Evolutionary conservation across 2,797 vertebrate species (phyloP).

Genomic region (Acanthopagrus latus): DNA sequence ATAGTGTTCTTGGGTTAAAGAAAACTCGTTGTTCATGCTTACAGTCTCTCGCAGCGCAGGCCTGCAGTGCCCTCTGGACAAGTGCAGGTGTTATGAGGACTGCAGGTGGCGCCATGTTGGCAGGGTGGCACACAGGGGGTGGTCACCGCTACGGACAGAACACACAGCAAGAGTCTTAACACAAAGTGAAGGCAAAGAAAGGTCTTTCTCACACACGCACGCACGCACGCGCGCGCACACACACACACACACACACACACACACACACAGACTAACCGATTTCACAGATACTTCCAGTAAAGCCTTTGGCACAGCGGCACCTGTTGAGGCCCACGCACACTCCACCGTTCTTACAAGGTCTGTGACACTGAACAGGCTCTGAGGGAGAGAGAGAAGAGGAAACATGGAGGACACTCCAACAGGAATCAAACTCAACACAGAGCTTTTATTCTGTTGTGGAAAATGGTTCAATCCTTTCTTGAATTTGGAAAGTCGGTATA

Average conservation of each 20-base stretch:
- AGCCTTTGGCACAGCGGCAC: constrained; percentile 83
- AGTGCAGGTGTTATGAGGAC: constrained; percentile 86
- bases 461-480: background rate
- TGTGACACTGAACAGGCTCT: constrained; percentile 86
- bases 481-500: too few relatives aligned
- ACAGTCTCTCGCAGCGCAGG: constrained; percentile 87
- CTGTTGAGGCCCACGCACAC: constrained; percentile 85
- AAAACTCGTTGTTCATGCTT: constrained; percentile 55
- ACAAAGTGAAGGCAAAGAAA: background rate
- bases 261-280: constrained; percentile 74
- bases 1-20: background rate
- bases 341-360: constrained; percentile 82
- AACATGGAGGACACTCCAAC: background rate
- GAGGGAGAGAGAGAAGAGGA: constrained; percentile 17
- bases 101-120: constrained; percentile 85
- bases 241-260: background rate
- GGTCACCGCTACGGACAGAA: constrained; percentile 76
- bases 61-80: constrained; percentile 85
- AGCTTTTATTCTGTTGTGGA: background rate
- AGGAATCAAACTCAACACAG: background rate
- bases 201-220: background rate
- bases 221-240: constrained; percentile 18
- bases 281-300: constrained; percentile 83
- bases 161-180: constrained; percentile 29
- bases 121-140: constrained; percentile 88